Evolutionary conservation across 1,140 invertebrate genomes (phyloP).

Genomic region (Drosophila ohnishii): DNA sequence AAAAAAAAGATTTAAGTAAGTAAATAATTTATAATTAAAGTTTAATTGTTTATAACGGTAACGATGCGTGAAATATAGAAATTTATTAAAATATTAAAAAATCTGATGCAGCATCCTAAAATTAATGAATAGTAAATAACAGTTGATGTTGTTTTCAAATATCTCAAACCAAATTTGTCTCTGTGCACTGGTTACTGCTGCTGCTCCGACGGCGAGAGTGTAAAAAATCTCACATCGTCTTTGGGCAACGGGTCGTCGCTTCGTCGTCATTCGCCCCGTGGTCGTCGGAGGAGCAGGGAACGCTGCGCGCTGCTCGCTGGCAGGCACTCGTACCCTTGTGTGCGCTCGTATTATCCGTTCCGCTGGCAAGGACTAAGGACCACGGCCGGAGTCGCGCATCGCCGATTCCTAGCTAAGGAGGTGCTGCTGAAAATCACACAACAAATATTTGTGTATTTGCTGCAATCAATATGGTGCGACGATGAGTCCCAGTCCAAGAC

Average conservation of each 20-base stretch:
- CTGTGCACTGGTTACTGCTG: neutral
- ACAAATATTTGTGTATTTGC: conserved; percentile 47
- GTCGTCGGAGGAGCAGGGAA: conserved; percentile 24
- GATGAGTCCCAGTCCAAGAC: conserved; percentile 36
- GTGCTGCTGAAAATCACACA: conserved; percentile 9
- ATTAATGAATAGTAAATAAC: neutral
- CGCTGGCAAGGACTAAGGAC: conserved; percentile 23
- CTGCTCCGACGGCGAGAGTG: conserved; percentile 18
- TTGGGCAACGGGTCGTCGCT: conserved; percentile 2
- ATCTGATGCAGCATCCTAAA: neutral
- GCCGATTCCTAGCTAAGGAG: conserved; percentile 1
- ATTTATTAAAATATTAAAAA: neutral
- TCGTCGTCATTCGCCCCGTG: conserved; percentile 24
- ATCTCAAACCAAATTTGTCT: neutral
- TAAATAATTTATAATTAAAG: too few species aligned
- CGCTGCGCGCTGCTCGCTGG: conserved; percentile 19
- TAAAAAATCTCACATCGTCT: conserved; percentile 37
- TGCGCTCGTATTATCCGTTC: conserved; percentile 19
- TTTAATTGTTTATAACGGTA: too few species aligned
- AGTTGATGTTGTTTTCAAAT: neutral
- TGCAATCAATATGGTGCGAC: conserved; percentile 61
- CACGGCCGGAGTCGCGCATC: conserved; percentile 22
- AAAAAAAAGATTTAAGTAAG: too few species aligned
- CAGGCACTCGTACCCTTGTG: conserved; percentile 18
- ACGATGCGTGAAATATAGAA: too few species aligned